Percentiles rank a stretch among this genome's conserved stretches.
Evolutionary conservation across 1,140 invertebrate species (phyloP).

Genomic region (Atta cephalotes): DNA sequence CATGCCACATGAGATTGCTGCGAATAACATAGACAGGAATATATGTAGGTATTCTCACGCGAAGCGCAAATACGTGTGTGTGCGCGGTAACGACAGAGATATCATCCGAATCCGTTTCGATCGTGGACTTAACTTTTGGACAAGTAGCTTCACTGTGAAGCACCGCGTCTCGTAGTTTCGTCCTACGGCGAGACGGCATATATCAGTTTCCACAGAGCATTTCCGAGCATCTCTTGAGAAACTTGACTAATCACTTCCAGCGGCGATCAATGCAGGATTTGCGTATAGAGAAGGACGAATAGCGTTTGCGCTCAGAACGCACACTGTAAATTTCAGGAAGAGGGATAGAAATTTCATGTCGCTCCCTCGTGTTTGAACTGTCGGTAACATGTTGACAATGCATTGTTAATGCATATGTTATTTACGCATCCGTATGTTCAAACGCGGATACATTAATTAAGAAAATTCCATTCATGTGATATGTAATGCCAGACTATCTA

Average conservation of each 20-base stretch:
- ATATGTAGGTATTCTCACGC: slow-evolving; percentile 7
- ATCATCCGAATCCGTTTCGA: slow-evolving; percentile 60
- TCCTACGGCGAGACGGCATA: slow-evolving; percentile 32
- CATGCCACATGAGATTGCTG: slow-evolving; percentile 1
- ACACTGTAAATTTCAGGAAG: slow-evolving; percentile 43
- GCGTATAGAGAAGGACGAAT: not conserved
- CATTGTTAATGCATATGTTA: slow-evolving; percentile 33
- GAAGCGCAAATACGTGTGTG: slow-evolving; percentile 32
- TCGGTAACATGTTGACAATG: slow-evolving; percentile 16
- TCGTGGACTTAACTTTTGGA: slow-evolving; percentile 39
- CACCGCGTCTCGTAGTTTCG: slow-evolving; percentile 17
- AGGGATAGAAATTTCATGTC: slow-evolving; percentile 7
- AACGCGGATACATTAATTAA: slow-evolving; percentile 41
- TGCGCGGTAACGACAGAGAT: not conserved
- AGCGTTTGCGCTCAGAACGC: slow-evolving; percentile 22
- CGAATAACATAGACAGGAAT: not conserved
- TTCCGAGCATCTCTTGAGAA: slow-evolving; percentile 17
- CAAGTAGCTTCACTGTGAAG: slow-evolving; percentile 27
- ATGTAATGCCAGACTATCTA: slow-evolving; percentile 34
- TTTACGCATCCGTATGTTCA: slow-evolving; percentile 12
- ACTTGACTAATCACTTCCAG: slow-evolving; percentile 54
- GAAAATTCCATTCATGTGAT: slow-evolving; percentile 48
- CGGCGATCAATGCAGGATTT: slow-evolving; percentile 46
- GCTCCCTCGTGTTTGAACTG: not conserved
- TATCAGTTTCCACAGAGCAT: slow-evolving; percentile 39